A percentile compares a stretch with the other conserved stretches of the same genome.
These are phyloP conservation scores for Phoenicopterus ruber DNA, from an alignment of 2,113 vertebrate genomes.

Conservation along the genomic window DNA sequence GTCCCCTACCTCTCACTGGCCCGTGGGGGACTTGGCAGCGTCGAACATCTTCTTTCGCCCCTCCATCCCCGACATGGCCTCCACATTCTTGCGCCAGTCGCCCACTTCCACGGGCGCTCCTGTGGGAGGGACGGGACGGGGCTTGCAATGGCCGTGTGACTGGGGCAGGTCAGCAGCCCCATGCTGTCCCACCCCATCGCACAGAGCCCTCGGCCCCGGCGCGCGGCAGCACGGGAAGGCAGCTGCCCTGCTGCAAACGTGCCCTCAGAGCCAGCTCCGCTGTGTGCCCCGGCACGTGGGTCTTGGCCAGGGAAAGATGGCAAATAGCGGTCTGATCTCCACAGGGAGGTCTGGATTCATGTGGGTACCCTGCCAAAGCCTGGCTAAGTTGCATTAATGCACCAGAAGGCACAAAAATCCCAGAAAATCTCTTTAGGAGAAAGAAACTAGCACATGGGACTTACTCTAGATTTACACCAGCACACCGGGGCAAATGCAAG, in stretches of 20 bases:
- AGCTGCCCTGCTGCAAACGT: not conserved
- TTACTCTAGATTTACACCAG: not conserved
- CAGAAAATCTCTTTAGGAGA: not conserved
- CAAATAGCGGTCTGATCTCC: fast-evolving
- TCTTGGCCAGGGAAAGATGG: not conserved
- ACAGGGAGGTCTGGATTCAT: not conserved
- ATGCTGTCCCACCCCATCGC: fast-evolving
- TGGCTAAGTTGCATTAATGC: not conserved
- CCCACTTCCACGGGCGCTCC: conserved; percentile 91
- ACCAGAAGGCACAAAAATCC: not conserved
- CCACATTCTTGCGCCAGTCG: conserved; percentile 95
- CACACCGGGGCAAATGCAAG: not conserved
- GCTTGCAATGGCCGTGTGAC: fast-evolving
- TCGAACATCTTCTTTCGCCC: conserved; percentile 97
- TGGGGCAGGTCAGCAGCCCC: not conserved
- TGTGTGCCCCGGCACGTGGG: fast-evolving
- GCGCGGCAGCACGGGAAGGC: fast-evolving
- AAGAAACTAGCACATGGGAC: not conserved
- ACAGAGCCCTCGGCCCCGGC: not conserved
- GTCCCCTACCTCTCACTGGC: conserved; percentile 71
- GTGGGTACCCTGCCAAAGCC: not conserved
- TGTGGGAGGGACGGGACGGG: not conserved
- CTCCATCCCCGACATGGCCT: conserved; percentile 97
- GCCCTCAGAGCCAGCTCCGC: not conserved
- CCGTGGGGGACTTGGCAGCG: conserved; percentile 81